Conservation (phyloP, 1,140 invertebrate species). For the Neodiprion lecontei region DNA sequence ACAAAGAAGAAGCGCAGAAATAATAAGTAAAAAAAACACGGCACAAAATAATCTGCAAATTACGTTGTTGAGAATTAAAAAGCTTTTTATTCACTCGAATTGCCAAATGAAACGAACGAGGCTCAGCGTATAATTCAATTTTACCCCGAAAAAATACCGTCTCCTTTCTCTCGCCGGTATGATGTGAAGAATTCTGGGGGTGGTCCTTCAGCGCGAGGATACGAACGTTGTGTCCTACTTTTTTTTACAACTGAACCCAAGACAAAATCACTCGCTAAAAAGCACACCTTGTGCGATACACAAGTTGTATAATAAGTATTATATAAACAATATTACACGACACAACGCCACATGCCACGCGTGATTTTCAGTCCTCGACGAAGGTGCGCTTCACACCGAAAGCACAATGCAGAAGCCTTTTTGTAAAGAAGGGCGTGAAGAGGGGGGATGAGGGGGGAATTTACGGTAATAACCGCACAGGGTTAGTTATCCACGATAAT, state of each 20-base stretch:
- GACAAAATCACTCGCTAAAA: neutral
- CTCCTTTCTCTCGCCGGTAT: neutral
- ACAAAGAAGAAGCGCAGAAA: no score
- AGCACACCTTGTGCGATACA: neutral
- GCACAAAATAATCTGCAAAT: no score
- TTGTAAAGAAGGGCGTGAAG: no score
- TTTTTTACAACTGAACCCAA: neutral
- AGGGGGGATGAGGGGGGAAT: no score
- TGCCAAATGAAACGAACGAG: no score
- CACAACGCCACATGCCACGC: neutral
- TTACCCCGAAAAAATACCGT: no score
- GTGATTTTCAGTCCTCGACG: neutral
- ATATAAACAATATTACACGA: no score
- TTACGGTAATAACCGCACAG: no score
- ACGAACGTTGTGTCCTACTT: neutral
- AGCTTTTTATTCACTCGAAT: no score
- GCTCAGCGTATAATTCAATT: no score
- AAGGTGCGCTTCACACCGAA: conserved; percentile 1
- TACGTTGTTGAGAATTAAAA: no score
- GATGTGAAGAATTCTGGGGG: neutral
- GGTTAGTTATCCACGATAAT: no score
- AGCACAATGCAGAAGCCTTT: neutral
- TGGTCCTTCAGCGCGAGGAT: neutral
- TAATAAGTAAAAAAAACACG: neutral
- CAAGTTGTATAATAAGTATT: neutral